Base-by-base conservation (phyloP, 35 echinoderm and acorn worm genomes). In the Acanthaster planci region DNA sequence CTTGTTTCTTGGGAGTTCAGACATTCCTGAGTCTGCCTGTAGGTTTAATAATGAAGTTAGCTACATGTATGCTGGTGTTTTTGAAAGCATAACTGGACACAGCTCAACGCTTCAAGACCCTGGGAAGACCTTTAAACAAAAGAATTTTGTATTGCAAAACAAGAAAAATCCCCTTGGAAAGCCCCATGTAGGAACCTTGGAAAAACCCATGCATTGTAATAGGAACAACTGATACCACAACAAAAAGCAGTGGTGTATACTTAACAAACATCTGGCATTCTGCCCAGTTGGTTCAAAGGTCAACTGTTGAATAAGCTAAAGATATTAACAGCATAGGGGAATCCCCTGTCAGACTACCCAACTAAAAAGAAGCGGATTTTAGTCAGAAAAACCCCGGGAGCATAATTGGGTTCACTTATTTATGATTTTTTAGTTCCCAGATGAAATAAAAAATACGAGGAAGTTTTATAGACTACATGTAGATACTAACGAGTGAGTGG, bases 111-210 rank as follows among this genome's bases (percentile, higher is more conserved):
- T n/a, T n/a, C n/a, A n/a, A n/a, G n/a, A 72, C 64, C 64, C 64
- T 72, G 64, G 64, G 64, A 72, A 72, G 23, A 26, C 22, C 14
- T 31, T 31, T 29, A 72, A 26, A 72, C 64, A 72, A 72, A 26
- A 72, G 64, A 29, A 5, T 72, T 27, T 4, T 35, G 30, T 26
- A 7, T 72, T 36, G 9, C 40, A 7, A 67, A 67, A 54, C 15
- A 84, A 67, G 64, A 60, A 84, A 85, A 85, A 68, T 75, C 54
- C 83, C 83, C 83, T n/a, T 31, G 57, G 83, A 60, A 85, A 85
- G 72, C n/a, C 57, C 83, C 83, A 57, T 16, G 14, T 47, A 6
- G 42, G 64, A 39, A 67, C 54, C 40, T 2, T 85, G 39, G 60
- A 44, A 85, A 85, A 8, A 36, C 83, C 60, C 64, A 31, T 29